Percentiles rank a stretch among this genome's conserved stretches.
Conservation (phyloP, 1,140 invertebrate species). For the Saccostrea echinata region DNA sequence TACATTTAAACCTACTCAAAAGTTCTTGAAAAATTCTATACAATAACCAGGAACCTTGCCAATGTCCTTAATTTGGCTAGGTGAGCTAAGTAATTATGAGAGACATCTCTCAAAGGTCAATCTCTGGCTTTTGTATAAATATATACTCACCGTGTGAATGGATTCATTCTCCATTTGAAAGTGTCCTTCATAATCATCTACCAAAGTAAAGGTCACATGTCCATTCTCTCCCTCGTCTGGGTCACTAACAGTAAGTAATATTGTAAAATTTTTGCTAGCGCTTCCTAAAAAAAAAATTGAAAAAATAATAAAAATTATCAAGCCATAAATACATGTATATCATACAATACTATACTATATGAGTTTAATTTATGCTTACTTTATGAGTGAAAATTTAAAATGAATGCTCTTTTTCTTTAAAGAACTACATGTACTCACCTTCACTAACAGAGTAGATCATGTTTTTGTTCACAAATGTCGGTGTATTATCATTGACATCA, state of each 20-base stretch:
- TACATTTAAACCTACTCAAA: too few species aligned
- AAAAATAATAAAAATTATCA: neutral
- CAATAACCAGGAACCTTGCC: too few species aligned
- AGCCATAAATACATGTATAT: too few species aligned
- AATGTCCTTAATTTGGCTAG: too few species aligned
- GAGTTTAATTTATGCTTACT: too few species aligned
- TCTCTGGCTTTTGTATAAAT: neutral
- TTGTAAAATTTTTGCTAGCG: conserved; percentile 20
- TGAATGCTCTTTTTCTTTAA: neutral
- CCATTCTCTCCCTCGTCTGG: conserved; percentile 56
- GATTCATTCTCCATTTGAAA: neutral
- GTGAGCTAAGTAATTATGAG: neutral
- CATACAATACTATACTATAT: too few species aligned
- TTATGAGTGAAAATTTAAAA: too few species aligned
- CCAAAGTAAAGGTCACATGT: conserved; percentile 1
- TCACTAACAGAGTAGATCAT: conserved; percentile 5
- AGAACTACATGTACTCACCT: conserved; percentile 33
- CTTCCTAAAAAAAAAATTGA: conserved; percentile 48
- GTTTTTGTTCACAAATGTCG: conserved; percentile 43
- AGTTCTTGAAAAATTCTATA: too few species aligned
- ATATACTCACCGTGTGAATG: neutral
- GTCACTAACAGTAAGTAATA: conserved; percentile 48
- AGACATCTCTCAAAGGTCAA: neutral
- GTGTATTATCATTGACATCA: conserved; percentile 63
- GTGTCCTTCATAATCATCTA: neutral